These are phyloP conservation scores for Paedocypris micromegethes DNA, from an alignment of 2,797 vertebrate genomes.

Conservation along the genomic window DNA sequence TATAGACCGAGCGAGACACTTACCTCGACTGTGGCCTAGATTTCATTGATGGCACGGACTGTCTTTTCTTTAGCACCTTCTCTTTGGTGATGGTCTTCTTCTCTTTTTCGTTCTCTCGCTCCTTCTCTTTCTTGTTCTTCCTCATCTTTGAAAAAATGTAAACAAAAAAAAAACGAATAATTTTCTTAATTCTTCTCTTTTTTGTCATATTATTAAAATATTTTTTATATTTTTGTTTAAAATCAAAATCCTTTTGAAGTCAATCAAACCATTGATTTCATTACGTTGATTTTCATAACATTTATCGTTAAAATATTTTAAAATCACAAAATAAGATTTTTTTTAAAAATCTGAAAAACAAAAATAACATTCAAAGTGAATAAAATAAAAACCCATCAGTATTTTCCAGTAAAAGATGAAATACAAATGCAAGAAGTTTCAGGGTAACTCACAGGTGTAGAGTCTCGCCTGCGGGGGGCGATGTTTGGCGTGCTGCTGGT, in stretches of 20 bases:
- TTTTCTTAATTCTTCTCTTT: neutral
- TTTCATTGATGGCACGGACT: constrained; percentile 74
- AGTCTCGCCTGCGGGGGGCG: constrained; percentile 71
- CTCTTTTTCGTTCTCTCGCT: constrained; percentile 91
- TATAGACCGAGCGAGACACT: neutral
- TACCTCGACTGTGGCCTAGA: constrained; percentile 74
- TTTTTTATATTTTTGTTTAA: no score
- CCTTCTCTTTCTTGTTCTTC: constrained; percentile 96
- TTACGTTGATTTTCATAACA: no score
- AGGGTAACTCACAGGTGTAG: constrained; percentile 72
- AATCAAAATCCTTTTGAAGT: no score
- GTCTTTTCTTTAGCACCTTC: constrained; percentile 84
- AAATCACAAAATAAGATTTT: no score
- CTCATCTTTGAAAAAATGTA: constrained; percentile 67
- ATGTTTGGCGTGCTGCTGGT: constrained; percentile 79
- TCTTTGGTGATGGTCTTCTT: constrained; percentile 83
- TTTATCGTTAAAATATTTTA: no score
- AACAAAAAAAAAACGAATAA: neutral
- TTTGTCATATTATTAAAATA: no score
- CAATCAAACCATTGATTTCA: no score
- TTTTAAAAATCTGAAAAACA: no score
- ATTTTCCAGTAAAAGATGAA: neutral
- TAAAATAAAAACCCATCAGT: no score
- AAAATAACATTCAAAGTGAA: no score
- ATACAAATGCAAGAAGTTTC: neutral